These are phyloP conservation scores for Rotaria macrura DNA, from an alignment of 2,888 invertebrate genomes.

Conservation along the genomic window DNA sequence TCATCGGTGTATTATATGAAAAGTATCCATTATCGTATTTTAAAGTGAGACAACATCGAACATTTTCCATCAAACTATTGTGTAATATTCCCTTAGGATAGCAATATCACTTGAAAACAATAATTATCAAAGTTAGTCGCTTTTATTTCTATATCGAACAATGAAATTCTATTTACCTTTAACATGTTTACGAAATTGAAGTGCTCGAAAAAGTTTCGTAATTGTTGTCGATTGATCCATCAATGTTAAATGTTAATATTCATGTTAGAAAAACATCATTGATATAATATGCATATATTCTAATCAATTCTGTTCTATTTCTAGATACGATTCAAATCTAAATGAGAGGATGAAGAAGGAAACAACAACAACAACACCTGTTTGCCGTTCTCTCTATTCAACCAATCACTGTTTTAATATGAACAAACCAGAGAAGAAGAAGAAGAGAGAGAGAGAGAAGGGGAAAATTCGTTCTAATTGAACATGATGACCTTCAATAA, in stretches of 20 bases:
- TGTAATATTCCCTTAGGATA: too few species aligned
- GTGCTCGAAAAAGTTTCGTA: neutral
- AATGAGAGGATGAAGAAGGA: neutral
- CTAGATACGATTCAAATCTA: neutral
- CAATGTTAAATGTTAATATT: neutral
- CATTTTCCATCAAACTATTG: neutral
- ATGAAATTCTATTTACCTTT: neutral
- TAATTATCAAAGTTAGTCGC: too few species aligned
- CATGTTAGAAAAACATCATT: neutral
- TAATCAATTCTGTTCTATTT: neutral
- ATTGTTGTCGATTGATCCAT: neutral
- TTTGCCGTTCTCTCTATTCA: neutral
- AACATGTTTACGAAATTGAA: conserved; percentile 11
- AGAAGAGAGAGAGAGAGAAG: neutral
- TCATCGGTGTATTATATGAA: neutral
- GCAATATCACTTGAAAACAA: too few species aligned
- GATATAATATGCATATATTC: neutral
- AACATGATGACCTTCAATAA: conserved; percentile 8
- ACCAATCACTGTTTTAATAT: neutral
- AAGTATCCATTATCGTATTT: neutral
- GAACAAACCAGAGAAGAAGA: neutral
- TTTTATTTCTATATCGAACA: neutral
- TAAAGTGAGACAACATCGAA: neutral
- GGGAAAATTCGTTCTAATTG: neutral
- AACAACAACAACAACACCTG: neutral